Conservation (phyloP, 2,888 invertebrate genomes). For the Eristalis intricaria region DNA sequence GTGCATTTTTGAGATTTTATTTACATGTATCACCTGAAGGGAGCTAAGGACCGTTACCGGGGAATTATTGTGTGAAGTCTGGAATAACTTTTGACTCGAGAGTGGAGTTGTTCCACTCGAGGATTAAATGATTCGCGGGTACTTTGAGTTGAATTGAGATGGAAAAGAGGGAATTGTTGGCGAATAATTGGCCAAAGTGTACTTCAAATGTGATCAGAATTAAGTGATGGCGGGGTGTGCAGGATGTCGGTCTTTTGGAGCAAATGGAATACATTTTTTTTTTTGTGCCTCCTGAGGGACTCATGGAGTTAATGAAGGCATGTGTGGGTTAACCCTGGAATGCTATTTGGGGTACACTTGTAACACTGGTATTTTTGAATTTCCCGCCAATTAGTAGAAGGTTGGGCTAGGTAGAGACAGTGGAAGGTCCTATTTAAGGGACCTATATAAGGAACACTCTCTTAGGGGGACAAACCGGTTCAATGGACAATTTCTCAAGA, state of each 20-base stretch:
- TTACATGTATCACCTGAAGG: conserved; percentile 66
- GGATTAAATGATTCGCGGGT: conserved; percentile 63
- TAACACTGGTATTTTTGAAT: no score
- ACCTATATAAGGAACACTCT: no score
- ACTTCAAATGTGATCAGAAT: not conserved
- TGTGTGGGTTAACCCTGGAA: no score
- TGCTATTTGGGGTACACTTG: no score
- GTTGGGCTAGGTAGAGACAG: no score
- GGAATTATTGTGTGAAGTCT: conserved; percentile 29
- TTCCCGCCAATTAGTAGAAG: no score
- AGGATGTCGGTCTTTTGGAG: not conserved
- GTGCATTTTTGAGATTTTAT: conserved; percentile 40
- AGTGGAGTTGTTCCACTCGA: conserved; percentile 66
- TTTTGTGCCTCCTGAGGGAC: no score
- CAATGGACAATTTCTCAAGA: no score
- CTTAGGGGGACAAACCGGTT: no score
- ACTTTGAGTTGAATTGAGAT: conserved; percentile 60
- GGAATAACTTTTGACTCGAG: conserved; percentile 54
- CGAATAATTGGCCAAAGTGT: not conserved
- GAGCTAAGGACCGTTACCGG: conserved; percentile 7
- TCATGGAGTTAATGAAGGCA: no score
- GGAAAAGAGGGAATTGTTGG: conserved; percentile 26
- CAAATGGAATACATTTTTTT: no score
- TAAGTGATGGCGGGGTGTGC: not conserved
- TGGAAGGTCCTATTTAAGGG: no score